Percentiles rank a stretch among this genome's conserved stretches.
These are phyloP conservation scores for Microchrysa polita DNA, from an alignment of 2,888 invertebrate species.

Conservation along the genomic window DNA sequence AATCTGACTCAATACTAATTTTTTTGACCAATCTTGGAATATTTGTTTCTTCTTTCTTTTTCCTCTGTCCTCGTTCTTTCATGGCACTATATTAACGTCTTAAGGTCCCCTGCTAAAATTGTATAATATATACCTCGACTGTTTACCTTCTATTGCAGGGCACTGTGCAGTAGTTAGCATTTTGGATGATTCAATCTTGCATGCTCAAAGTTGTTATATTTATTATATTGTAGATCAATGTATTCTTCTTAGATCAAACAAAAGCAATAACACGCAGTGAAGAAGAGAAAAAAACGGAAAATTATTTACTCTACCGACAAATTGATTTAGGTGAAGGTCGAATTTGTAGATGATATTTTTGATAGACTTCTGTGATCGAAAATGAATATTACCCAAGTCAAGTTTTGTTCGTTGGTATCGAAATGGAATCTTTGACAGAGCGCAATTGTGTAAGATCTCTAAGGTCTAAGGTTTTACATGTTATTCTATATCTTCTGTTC, in stretches of 20 bases:
- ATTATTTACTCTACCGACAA: constrained; percentile 40
- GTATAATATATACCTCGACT: constrained; percentile 27
- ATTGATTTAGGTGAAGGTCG: constrained; percentile 44
- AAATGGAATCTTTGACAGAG: constrained; percentile 23
- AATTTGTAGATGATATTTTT: constrained; percentile 13
- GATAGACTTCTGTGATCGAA: constrained; percentile 27
- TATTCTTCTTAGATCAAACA: constrained; percentile 8
- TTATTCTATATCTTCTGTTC: not conserved
- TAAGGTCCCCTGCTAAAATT: constrained; percentile 29
- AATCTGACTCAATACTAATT: constrained; percentile 38
- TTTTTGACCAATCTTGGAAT: constrained; percentile 38
- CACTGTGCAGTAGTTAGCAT: constrained; percentile 14
- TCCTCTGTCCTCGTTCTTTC: constrained; percentile 24
- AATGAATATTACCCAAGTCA: constrained; percentile 28
- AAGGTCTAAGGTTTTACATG: not conserved
- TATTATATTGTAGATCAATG: constrained; percentile 18
- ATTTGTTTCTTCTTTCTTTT: not conserved
- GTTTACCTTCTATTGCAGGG: not conserved
- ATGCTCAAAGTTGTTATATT: constrained; percentile 12
- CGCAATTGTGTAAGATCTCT: constrained; percentile 30
- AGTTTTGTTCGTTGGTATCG: constrained; percentile 17
- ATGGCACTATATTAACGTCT: constrained; percentile 20
- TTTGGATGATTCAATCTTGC: constrained; percentile 22
- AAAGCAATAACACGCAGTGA: not conserved
- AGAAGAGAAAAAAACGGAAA: constrained; percentile 16